These are phyloP conservation scores for Hyles vespertilio DNA, from an alignment of 1,140 invertebrate genomes.

Conservation along the genomic window DNA sequence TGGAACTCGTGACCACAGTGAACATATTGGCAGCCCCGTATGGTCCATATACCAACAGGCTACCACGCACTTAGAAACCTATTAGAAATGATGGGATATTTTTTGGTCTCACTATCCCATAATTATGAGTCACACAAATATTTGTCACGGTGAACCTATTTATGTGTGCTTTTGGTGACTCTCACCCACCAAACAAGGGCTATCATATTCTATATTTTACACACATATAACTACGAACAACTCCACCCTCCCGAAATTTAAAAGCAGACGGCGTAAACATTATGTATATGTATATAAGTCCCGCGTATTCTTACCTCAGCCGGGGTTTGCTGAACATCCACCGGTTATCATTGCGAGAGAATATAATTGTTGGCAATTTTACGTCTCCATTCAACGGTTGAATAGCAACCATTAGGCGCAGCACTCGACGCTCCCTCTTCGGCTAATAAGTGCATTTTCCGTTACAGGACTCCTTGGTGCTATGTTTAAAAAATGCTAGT, in stretches of 20 bases:
- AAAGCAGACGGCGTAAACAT: neutral
- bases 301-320: constrained; percentile 12
- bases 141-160: no score
- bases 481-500: constrained; percentile 56
- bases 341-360: constrained; percentile 71
- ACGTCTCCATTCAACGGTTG: constrained; percentile 65
- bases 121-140: no score
- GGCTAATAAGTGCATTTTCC: constrained; percentile 72
- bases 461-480: constrained; percentile 67
- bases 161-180: no score
- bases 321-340: constrained; percentile 48
- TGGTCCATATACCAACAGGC: no score
- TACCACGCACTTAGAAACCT: no score
- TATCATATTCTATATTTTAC: no score
- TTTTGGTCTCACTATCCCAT: no score
- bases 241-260: neutral
- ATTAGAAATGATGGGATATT: no score
- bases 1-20: no score
- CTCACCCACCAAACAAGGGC: no score
- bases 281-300: neutral
- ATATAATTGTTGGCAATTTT: constrained; percentile 74
- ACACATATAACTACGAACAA: no score
- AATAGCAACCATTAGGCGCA: constrained; percentile 69
- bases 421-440: constrained; percentile 58
- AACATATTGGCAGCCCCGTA: no score